A percentile compares a stretch with the other conserved stretches of the same genome.
These are phyloP conservation scores for Ganaspis sp. DNA, from an alignment of 1,140 invertebrate genomes.

Conservation along the genomic window DNA sequence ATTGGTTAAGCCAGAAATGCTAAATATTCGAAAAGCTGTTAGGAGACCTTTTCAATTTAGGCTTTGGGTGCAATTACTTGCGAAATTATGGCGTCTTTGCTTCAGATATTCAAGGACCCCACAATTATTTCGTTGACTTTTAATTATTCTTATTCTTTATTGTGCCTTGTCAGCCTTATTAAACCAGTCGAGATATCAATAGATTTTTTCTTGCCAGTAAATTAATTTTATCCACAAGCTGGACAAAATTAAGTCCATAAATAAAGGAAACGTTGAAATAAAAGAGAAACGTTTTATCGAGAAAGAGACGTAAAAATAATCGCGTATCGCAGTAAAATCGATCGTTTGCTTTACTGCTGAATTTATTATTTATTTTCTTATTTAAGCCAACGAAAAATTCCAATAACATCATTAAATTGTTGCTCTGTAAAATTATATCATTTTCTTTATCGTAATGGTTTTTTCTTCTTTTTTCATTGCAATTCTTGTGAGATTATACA, in stretches of 20 bases:
- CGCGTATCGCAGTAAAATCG: conserved; percentile 1
- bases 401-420: too few species aligned
- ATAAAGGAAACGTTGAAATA: background rate
- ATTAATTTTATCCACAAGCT: background rate
- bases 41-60: background rate
- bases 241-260: conserved; percentile 5
- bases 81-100: background rate
- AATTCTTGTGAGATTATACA: too few species aligned
- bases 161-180: background rate
- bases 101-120: background rate
- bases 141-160: background rate
- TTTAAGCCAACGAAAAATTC: background rate
- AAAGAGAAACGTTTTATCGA: conserved; percentile 9
- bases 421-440: too few species aligned
- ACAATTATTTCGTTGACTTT: background rate
- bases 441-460: too few species aligned
- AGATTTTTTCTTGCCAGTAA: background rate
- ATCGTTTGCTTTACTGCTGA: background rate
- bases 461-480: too few species aligned
- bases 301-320: conserved; percentile 7
- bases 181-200: background rate
- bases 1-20: conserved; percentile 6
- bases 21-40: background rate
- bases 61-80: background rate
- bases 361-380: conserved; percentile 12